These are phyloP conservation scores for Umimayanthus kanabou DNA, from an alignment of 92 coral and sea anemone species.

Conservation along the genomic window DNA sequence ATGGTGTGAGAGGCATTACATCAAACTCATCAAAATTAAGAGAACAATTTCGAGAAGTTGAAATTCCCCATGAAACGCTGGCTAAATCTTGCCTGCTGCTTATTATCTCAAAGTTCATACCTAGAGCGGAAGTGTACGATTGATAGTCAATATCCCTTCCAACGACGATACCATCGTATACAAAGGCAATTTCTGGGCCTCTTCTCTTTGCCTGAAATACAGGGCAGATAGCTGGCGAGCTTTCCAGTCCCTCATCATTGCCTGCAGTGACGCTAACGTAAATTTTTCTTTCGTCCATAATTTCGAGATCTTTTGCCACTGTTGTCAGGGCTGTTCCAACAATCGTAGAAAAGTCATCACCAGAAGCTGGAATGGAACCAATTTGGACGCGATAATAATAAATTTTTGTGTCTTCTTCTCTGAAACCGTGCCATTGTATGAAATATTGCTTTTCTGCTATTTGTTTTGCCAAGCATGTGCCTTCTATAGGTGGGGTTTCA, in stretches of 20 bases:
- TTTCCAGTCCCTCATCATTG: constrained; percentile 63
- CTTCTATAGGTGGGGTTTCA: constrained; percentile 65
- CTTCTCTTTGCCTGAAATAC: constrained; percentile 57
- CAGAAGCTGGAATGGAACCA: constrained; percentile 75
- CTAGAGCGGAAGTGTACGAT: constrained; percentile 55
- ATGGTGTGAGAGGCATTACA: constrained; percentile 51
- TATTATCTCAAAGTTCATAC: constrained; percentile 61
- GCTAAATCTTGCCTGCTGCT: constrained; percentile 48
- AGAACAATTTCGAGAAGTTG: constrained; percentile 50
- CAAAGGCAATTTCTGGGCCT: constrained; percentile 66
- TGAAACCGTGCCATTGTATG: constrained; percentile 81
- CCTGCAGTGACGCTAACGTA: constrained; percentile 71
- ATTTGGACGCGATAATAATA: constrained; percentile 62
- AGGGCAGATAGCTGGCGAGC: constrained; percentile 67
- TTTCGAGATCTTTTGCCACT: constrained; percentile 50
- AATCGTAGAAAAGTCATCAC: constrained; percentile 68
- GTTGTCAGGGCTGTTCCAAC: constrained; percentile 59
- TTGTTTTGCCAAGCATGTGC: constrained; percentile 74
- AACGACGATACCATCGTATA: constrained; percentile 59
- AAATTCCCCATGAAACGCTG: constrained; percentile 76
- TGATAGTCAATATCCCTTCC: constrained; percentile 72
- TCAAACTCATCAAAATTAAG: constrained; percentile 61
- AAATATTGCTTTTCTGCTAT: constrained; percentile 72
- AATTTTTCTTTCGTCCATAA: constrained; percentile 71
- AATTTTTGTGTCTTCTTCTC: constrained; percentile 74